Percentiles rank a stretch among this genome's conserved stretches.
These are phyloP conservation scores for Agrotis puta DNA, from an alignment of 2,888 invertebrate species.

Conservation along the genomic window DNA sequence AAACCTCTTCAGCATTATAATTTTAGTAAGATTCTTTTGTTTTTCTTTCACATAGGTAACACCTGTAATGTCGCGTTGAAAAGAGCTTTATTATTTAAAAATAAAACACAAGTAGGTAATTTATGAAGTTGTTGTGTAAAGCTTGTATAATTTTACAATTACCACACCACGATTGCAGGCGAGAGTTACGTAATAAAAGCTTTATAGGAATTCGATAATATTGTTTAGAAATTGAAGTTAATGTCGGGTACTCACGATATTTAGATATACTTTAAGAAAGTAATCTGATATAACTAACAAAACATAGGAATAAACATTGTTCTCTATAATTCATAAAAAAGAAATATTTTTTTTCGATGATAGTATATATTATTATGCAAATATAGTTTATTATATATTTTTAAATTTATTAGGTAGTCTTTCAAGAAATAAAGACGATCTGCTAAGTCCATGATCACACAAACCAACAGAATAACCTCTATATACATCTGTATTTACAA, in stretches of 20 bases:
- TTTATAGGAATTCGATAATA: slow-evolving; percentile 28
- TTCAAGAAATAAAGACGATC: too few relatives aligned
- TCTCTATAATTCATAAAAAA: too few relatives aligned
- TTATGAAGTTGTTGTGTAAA: slow-evolving; percentile 41
- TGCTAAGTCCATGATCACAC: too few relatives aligned
- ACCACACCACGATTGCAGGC: slow-evolving; percentile 43
- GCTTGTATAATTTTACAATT: slow-evolving; percentile 59
- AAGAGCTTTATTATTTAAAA: slow-evolving; percentile 24
- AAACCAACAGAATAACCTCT: not conserved
- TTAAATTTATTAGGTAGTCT: too few relatives aligned
- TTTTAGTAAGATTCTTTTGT: slow-evolving; percentile 5
- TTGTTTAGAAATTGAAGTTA: slow-evolving; percentile 17
- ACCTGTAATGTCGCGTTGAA: not conserved
- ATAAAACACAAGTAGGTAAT: slow-evolving; percentile 36
- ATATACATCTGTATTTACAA: too few relatives aligned
- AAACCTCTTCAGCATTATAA: too few relatives aligned
- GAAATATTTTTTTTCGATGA: too few relatives aligned
- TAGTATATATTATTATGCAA: too few relatives aligned
- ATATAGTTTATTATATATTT: too few relatives aligned
- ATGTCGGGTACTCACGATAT: not conserved
- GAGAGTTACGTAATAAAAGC: slow-evolving; percentile 38
- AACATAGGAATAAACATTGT: too few relatives aligned
- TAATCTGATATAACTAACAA: too few relatives aligned
- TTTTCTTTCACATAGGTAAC: slow-evolving; percentile 18
- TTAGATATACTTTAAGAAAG: not conserved